Evolutionary conservation across 1,140 invertebrate genomes (phyloP), one percentile per base, ranked within the genome.

Genomic region (Drosophila sulfurigaster): DNA sequence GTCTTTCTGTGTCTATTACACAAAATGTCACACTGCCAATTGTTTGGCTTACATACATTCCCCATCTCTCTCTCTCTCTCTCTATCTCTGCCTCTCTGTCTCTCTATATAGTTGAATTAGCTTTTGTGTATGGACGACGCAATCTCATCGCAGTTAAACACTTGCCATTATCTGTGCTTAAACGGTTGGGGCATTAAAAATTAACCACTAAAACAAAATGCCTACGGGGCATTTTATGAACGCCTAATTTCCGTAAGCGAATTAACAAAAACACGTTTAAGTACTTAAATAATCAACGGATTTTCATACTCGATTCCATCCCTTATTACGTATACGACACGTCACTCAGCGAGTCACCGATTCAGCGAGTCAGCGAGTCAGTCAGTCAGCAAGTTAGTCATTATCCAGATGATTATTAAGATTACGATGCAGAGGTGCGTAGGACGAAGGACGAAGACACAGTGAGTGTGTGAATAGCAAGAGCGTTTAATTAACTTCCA

Each of bases 261-360:
- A 81, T 81, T 76, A 82, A 45, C 32, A 64, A 46, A 58, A 79
- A 83, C 77, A 77, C 77, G 68, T 77, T 83, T 73, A 77, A 82
- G 72, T 79, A 69, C 81, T 82, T 79, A 77, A 77, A 79, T 76
- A 82, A 82, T 82, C 72, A 75, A 79, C 41, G 63, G 20, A 52
- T 54, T 58, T 7, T 5, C 38, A 7, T 43, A 43, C 41, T 43
- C 41, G 41, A 43, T 43, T 13, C 41, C 41, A 43, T 3, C 48
- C 48, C 43, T 58, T 38, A 45, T 62, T 13, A 57, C 54, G 16
- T 5, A 32, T 20, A 13, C 35, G 41, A 52, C 20, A 5, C 5
- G 49, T 30, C 49, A 16, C 11, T 73, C 66, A 65, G 32, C 46
- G 28, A 60, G 66, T 28, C 67, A 63, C 38, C 51, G 41, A 68